A percentile compares a stretch with the other conserved stretches of the same genome.
phyloP scores from a whole-genome alignment of 2,113 vertebrate species.

The Sinocyclocheilus anophthalmus region DNA sequence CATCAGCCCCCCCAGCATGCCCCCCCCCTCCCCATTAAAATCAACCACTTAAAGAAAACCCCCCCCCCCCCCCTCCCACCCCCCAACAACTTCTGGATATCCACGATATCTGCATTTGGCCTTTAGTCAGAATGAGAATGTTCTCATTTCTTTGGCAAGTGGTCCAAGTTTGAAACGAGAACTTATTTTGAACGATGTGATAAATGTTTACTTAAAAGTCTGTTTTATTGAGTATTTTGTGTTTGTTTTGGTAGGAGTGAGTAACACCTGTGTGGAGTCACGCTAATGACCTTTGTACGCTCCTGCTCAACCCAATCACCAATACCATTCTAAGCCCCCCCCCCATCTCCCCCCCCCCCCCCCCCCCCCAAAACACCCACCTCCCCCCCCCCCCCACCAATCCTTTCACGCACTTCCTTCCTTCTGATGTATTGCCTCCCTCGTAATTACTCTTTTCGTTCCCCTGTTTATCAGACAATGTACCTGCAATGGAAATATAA shows the following conservation, averaged over 20 bases:
- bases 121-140: neutral
- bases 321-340: no score
- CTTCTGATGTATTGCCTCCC: slow-evolving; percentile 81
- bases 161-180: slow-evolving; percentile 47
- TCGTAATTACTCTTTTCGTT: slow-evolving; percentile 79
- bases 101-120: neutral
- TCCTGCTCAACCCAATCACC: slow-evolving; percentile 77
- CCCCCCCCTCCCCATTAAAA: no score
- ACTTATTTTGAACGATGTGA: slow-evolving; percentile 61
- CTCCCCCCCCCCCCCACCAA: no score
- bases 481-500: slow-evolving; percentile 82
- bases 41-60: neutral
- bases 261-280: slow-evolving; percentile 74
- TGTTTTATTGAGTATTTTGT: slow-evolving; percentile 61
- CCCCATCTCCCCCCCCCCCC: no score
- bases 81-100: neutral
- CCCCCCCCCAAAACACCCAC: no score
- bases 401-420: slow-evolving; percentile 81
- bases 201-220: slow-evolving; percentile 14
- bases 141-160: slow-evolving; percentile 4
- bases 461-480: slow-evolving; percentile 77
- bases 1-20: neutral
- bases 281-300: slow-evolving; percentile 81
- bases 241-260: slow-evolving; percentile 70
- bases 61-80: no score